Evolutionary conservation across 2,888 invertebrate genomes (phyloP).

Genomic region (Tinea trinotella): DNA sequence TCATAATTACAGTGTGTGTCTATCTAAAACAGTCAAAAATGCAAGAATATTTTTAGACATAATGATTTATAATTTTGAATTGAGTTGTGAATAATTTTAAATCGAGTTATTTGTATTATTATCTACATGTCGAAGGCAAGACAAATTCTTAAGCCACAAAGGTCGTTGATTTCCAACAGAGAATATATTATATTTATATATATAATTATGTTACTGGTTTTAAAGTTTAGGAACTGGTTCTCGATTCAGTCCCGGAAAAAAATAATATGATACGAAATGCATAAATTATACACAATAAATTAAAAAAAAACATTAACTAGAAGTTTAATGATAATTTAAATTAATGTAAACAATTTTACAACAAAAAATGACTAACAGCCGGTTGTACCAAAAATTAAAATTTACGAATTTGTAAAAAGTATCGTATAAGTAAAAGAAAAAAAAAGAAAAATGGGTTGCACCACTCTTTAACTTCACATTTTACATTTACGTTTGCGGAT

Average conservation of each 20-base stretch:
- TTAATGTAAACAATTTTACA: not conserved
- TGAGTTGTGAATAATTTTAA: slow-evolving; percentile 1
- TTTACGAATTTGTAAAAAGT: too few species aligned
- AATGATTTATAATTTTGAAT: too few species aligned
- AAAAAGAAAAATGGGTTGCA: too few species aligned
- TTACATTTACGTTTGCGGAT: too few species aligned
- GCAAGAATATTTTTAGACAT: too few species aligned
- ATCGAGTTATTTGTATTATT: not conserved
- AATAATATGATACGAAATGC: not conserved
- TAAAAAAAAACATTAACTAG: not conserved
- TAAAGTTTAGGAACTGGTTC: slow-evolving; percentile 2
- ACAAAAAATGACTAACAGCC: not conserved
- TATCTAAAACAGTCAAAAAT: too few species aligned
- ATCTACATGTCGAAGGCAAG: not conserved
- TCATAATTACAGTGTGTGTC: too few species aligned
- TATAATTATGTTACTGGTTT: slow-evolving; percentile 16
- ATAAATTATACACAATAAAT: slow-evolving; percentile 4
- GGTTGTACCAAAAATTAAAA: too few species aligned
- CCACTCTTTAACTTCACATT: too few species aligned
- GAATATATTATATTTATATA: too few species aligned
- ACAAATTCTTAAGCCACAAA: slow-evolving; percentile 1
- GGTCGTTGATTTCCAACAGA: slow-evolving; percentile 11
- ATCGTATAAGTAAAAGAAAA: too few species aligned
- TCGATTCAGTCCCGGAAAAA: slow-evolving; percentile 8
- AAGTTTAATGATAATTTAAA: not conserved